Percentiles rank a stretch among this genome's conserved stretches.
phyloP scores from a whole-genome alignment of 2,113 vertebrate genomes.

The Grantiella picta region DNA sequence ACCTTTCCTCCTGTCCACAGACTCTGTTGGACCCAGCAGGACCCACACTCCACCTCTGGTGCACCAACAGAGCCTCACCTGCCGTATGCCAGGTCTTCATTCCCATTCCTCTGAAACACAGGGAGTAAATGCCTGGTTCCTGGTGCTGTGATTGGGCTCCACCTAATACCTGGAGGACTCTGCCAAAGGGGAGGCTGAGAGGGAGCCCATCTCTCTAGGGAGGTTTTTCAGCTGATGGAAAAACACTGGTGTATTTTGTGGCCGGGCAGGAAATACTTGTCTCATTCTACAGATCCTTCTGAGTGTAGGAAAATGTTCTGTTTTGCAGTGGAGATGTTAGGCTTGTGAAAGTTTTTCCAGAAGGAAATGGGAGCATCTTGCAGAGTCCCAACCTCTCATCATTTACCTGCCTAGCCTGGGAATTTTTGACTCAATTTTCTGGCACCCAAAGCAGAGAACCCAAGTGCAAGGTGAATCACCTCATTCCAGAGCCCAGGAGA shows the following conservation, averaged over 20 bases:
- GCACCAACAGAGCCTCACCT: neutral
- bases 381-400: neutral
- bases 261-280: neutral
- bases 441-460: neutral
- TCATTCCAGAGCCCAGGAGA: neutral
- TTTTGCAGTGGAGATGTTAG: neutral
- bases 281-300: neutral
- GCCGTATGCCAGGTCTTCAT: rapidly evolving
- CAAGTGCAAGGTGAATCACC: neutral
- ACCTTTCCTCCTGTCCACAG: neutral
- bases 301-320: neutral
- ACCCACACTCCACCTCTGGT: neutral
- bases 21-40: neutral
- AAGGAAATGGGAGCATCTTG: neutral
- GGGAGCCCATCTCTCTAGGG: neutral
- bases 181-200: neutral
- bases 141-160: neutral
- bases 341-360: neutral
- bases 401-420: neutral
- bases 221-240: neutral
- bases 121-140: neutral
- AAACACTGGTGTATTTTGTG: neutral
- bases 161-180: neutral
- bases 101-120: neutral
- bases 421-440: neutral